Conservation (phyloP, 2,888 invertebrate species). For the Chirona hameri region DNA sequence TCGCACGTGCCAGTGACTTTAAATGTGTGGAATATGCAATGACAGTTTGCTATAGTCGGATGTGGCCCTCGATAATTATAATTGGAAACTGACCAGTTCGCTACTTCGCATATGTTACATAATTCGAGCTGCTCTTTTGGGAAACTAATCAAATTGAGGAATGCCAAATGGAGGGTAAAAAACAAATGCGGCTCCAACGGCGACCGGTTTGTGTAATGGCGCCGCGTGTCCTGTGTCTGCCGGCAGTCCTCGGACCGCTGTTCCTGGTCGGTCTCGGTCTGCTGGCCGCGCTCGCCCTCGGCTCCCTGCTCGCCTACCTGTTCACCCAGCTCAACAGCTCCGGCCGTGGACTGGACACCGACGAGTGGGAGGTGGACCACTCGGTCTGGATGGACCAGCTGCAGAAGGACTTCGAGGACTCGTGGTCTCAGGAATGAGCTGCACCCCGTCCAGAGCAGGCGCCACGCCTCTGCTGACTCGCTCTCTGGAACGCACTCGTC, state of each 20-base stretch:
- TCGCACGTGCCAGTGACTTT: no score
- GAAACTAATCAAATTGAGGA: no score
- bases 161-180: no score
- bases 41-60: no score
- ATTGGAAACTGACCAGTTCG: no score
- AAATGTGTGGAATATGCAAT: no score
- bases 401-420: slow-evolving; percentile 24
- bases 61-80: no score
- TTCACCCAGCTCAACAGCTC: slow-evolving; percentile 23
- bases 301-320: not conserved
- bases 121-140: no score
- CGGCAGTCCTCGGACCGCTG: not conserved
- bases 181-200: not conserved
- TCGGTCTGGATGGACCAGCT: slow-evolving; percentile 27
- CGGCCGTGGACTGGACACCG: not conserved
- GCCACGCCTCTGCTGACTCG: no score
- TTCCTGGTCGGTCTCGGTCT: not conserved
- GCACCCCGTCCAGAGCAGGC: not conserved
- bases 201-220: not conserved
- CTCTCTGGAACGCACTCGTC: not conserved
- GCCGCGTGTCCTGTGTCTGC: not conserved
- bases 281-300: slow-evolving; percentile 2
- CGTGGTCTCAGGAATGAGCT: not conserved
- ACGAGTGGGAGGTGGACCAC: slow-evolving; percentile 23
- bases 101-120: no score